Conservation (phyloP, 2,113 vertebrate genomes). For the Saccopteryx leptura region DNA sequence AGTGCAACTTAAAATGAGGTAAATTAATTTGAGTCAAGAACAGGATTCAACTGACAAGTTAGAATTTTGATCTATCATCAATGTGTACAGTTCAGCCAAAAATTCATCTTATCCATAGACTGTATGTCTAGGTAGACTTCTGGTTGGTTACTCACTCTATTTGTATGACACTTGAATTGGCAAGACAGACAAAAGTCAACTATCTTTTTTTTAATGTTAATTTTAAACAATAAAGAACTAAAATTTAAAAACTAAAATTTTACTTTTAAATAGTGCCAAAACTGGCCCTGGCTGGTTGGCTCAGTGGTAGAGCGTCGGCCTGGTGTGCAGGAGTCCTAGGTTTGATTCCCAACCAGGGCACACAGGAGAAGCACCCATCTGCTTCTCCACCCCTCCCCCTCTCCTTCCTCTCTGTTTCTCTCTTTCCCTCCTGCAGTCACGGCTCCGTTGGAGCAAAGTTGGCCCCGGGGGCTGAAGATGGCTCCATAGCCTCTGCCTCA, state of each 20-base stretch:
- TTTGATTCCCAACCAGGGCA: too few relatives aligned
- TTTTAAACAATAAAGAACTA: background rate
- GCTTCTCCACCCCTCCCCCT: too few relatives aligned
- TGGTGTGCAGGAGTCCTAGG: too few relatives aligned
- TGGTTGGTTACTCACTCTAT: background rate
- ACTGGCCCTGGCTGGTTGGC: background rate
- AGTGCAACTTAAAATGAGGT: background rate
- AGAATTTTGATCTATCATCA: background rate
- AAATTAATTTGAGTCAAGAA: background rate
- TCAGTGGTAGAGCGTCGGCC: too few relatives aligned
- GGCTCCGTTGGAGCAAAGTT: too few relatives aligned
- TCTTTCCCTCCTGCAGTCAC: too few relatives aligned
- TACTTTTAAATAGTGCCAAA: background rate
- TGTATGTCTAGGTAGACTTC: background rate
- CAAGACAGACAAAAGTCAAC: background rate
- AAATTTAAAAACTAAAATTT: background rate
- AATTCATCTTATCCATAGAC: background rate
- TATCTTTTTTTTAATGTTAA: background rate
- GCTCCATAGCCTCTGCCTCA: too few relatives aligned
- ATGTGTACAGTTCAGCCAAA: background rate
- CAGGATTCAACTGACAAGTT: background rate
- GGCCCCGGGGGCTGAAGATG: too few relatives aligned
- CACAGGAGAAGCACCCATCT: too few relatives aligned
- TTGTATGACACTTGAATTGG: background rate
- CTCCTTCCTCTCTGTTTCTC: too few relatives aligned